phyloP scores from a whole-genome alignment of 2,888 invertebrate genomes.

The Trissonchulus sp. region DNA sequence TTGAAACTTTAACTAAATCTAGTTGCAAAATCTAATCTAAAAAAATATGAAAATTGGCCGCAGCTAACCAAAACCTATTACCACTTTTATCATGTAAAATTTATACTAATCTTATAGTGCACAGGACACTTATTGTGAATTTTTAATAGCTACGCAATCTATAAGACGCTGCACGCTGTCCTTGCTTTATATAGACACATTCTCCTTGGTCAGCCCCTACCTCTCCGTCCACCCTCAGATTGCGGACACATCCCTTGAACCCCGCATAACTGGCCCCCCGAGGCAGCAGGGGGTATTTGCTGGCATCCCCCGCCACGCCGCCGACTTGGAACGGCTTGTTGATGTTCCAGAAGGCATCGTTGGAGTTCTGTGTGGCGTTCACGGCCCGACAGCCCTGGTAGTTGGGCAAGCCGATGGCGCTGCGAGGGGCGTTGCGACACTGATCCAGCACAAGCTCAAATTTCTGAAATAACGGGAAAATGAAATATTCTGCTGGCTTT shows the following conservation, averaged over 20 bases:
- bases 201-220: too few species aligned
- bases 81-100: too few species aligned
- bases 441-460: conserved; percentile 25
- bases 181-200: too few species aligned
- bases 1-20: too few species aligned
- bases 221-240: conserved; percentile 83
- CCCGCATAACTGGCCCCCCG: conserved; percentile 59
- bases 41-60: too few species aligned
- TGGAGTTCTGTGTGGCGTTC: conserved; percentile 75
- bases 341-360: conserved; percentile 81
- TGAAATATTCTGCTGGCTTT: too few species aligned
- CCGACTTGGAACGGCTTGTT: conserved; percentile 92
- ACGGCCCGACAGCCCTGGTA: conserved; percentile 53
- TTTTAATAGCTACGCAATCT: too few species aligned
- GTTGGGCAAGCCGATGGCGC: conserved; percentile 20
- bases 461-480: conserved; percentile 18
- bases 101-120: too few species aligned
- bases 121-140: too few species aligned
- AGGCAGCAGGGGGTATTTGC: conserved; percentile 38
- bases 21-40: too few species aligned
- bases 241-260: conserved; percentile 91
- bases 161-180: too few species aligned
- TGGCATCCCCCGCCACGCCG: conserved; percentile 61
- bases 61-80: too few species aligned
- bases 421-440: conserved; percentile 18